A percentile compares a stretch with the other conserved stretches of the same genome.
phyloP scores from a whole-genome alignment of 1,140 invertebrate species.

The Drosophila pandora region DNA sequence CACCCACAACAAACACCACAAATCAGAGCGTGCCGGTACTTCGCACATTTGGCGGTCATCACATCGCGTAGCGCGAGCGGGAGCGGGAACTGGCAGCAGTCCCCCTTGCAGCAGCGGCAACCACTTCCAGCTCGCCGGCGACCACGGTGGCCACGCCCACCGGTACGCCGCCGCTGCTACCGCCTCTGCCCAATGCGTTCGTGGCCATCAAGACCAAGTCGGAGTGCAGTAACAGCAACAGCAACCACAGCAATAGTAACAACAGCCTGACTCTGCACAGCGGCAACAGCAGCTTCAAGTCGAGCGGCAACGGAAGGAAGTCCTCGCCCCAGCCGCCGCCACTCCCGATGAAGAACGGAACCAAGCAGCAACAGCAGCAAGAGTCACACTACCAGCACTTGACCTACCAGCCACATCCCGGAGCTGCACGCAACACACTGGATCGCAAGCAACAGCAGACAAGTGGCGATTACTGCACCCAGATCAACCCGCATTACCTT shows the following conservation, averaged over 20 bases:
- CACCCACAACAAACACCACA: conserved; percentile 42
- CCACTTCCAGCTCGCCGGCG: conserved; percentile 61
- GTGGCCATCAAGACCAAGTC: conserved; percentile 77
- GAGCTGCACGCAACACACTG: conserved; percentile 65
- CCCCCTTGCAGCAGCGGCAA: conserved; percentile 37
- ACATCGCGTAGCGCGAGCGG: conserved; percentile 83
- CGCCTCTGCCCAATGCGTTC: conserved; percentile 76
- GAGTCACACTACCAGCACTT: conserved; percentile 77
- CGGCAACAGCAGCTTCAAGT: conserved; percentile 73
- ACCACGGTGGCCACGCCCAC: conserved; percentile 64
- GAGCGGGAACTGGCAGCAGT: conserved; percentile 76
- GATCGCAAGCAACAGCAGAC: conserved; percentile 58
- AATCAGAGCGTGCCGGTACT: conserved; percentile 83
- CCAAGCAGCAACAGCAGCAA: conserved; percentile 46
- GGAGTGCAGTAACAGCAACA: conserved; percentile 54
- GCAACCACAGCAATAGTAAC: conserved; percentile 51
- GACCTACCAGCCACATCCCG: conserved; percentile 61
- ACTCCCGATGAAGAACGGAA: conserved; percentile 70
- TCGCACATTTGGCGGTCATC: conserved; percentile 84
- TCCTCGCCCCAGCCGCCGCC: conserved; percentile 70
- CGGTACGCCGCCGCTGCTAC: conserved; percentile 74
- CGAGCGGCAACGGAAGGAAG: conserved; percentile 56
- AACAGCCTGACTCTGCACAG: conserved; percentile 67
- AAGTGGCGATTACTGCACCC: conserved; percentile 64
- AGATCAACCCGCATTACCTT: conserved; percentile 79